Evolutionary conservation across 2,797 vertebrate species (phyloP), one percentile per base, ranked within the genome.

Genomic region (Halcyon leucocephala): DNA sequence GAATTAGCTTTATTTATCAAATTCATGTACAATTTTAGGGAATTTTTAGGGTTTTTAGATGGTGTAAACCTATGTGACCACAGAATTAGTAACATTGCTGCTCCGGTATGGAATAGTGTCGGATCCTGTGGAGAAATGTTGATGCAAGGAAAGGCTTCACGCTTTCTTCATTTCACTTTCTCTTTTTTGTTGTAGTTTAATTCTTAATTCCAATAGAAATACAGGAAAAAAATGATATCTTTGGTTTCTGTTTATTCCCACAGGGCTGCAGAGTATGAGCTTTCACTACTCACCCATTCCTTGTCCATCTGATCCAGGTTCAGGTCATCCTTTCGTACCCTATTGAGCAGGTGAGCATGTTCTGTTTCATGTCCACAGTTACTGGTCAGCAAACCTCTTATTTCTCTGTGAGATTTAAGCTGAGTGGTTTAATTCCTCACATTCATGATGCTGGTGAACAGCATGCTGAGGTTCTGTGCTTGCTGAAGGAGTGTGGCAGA

Each of bases 81-180:
- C 18, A 44, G 25, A 21, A 31, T 44, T 66, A 33, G 24, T 31
- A 29, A 20, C 14, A 41, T 51, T 42, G 26, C 20, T 37, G 33
- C 69, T 49, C 48, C 2, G 2, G 20, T 22, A 15, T 26, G 6
- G 24, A 26, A 24, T 1, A 12, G 7, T 6, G 12, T 51, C 0
- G 0, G 10, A 14, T 26, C 12, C 81, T 12, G 18, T 16, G 29
- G 35, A 85, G 41, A 41, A 64, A 49, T 71, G 24, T 24, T 25
- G 6, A 39, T 39, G 54, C 3, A 39, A 64, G n/a, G 14, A 60
- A 70, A 64, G 8, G 7, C 9, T 93, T 90, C 31, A 1, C 1
- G 0, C 17, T 77, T 78, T 35, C 18, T n/a, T 82, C 8, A 2
- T 61, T 77, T 62, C 25, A 37, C 18, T 39, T 62, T 28, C 35